Percentiles rank a stretch among this genome's conserved stretches.
phyloP scores from a whole-genome alignment of 2,888 invertebrate species.

The Eristalis intricaria region DNA sequence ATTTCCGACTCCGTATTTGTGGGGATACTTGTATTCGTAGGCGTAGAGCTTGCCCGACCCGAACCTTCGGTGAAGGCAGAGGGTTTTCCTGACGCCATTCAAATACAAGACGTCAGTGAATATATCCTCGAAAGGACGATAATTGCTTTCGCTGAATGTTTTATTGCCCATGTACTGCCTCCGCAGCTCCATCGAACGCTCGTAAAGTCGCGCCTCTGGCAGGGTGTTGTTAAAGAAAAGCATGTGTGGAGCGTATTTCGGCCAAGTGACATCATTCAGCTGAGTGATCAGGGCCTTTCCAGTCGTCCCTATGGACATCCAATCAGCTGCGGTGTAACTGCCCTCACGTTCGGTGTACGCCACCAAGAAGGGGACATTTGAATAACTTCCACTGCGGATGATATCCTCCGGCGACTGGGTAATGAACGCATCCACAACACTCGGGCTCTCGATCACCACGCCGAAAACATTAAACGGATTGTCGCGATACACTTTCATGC shows the following conservation, averaged over 20 bases:
- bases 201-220: slow-evolving; percentile 79
- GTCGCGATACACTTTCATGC: slow-evolving; percentile 82
- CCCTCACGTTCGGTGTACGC: slow-evolving; percentile 87
- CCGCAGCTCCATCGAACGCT: slow-evolving; percentile 72
- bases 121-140: slow-evolving; percentile 81
- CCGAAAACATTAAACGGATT: slow-evolving; percentile 87
- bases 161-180: slow-evolving; percentile 72
- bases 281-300: not conserved
- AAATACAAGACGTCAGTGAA: slow-evolving; percentile 86
- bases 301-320: not conserved
- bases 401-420: slow-evolving; percentile 85
- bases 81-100: slow-evolving; percentile 81
- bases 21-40: slow-evolving; percentile 82
- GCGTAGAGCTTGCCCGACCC: not conserved
- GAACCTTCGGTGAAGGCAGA: slow-evolving; percentile 8
- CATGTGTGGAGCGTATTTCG: not conserved
- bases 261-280: not conserved
- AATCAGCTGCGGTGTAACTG: slow-evolving; percentile 84
- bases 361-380: slow-evolving; percentile 86
- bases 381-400: slow-evolving; percentile 83
- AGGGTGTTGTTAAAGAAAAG: slow-evolving; percentile 82
- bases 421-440: slow-evolving; percentile 83
- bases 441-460: slow-evolving; percentile 84
- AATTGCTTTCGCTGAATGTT: slow-evolving; percentile 82
- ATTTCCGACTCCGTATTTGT: slow-evolving; percentile 83